These are phyloP conservation scores for Hirtodrosophila confusa DNA, from an alignment of 2,888 invertebrate species.

Conservation along the genomic window DNA sequence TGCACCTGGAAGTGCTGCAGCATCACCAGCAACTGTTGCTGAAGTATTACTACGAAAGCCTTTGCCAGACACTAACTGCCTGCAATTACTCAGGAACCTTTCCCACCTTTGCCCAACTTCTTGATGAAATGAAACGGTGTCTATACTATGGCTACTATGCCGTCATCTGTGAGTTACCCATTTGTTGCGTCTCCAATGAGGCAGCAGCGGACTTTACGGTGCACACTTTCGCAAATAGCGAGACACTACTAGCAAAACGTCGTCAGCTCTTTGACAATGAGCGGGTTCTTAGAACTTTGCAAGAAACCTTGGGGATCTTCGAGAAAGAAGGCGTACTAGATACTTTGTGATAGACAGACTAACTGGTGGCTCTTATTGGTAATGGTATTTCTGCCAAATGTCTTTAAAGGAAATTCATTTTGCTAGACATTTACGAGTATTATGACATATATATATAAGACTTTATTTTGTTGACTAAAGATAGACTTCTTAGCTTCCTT, in stretches of 20 bases:
- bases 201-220: constrained; percentile 58
- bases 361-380: too few relatives aligned
- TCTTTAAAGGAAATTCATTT: too few relatives aligned
- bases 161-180: constrained; percentile 72
- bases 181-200: constrained; percentile 65
- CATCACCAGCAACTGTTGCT: constrained; percentile 66
- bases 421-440: too few relatives aligned
- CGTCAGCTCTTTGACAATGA: constrained; percentile 64
- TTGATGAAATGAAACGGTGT: constrained; percentile 66
- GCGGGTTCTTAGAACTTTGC: constrained; percentile 64
- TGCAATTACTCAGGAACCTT: constrained; percentile 33
- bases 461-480: too few relatives aligned
- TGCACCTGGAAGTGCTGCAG: constrained; percentile 70
- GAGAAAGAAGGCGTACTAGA: constrained; percentile 73
- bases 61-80: constrained; percentile 59
- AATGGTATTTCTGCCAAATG: too few relatives aligned
- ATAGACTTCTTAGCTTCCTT: too few relatives aligned
- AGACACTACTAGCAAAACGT: constrained; percentile 59
- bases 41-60: constrained; percentile 61
- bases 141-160: constrained; percentile 75
- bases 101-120: constrained; percentile 62
- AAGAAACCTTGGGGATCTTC: constrained; percentile 66
- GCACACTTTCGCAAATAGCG: constrained; percentile 54
- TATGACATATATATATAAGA: too few relatives aligned
- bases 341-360: constrained; percentile 4